Percentiles rank a stretch among this genome's conserved stretches.
These are phyloP conservation scores for Drosophila pectinifera DNA, from an alignment of 1,140 invertebrate genomes.

Conservation along the genomic window DNA sequence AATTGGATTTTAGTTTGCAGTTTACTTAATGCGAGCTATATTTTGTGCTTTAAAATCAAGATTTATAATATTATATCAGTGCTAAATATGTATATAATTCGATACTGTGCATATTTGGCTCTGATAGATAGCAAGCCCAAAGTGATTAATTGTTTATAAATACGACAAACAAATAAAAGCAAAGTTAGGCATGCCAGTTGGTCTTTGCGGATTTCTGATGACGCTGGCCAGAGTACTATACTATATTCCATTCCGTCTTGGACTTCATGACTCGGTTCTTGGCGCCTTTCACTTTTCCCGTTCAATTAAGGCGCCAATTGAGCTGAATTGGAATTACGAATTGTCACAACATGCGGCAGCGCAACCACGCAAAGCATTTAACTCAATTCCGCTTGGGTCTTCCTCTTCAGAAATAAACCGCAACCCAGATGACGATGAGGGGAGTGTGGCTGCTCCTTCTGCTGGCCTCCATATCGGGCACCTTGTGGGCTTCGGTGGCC, in stretches of 20 bases:
- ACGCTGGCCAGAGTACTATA: not conserved
- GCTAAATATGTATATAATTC: not conserved
- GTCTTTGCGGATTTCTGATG: not conserved
- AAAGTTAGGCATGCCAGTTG: not conserved
- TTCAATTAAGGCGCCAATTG: slow-evolving; percentile 64
- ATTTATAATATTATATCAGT: not conserved
- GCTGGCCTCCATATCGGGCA: slow-evolving; percentile 39
- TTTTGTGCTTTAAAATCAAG: not conserved
- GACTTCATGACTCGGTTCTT: slow-evolving; percentile 24
- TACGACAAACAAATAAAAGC: not conserved
- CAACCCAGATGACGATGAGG: slow-evolving; percentile 14
- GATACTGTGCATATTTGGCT: not conserved
- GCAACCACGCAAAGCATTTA: slow-evolving; percentile 56
- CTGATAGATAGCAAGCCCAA: not conserved
- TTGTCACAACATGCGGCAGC: slow-evolving; percentile 27
- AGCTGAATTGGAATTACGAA: slow-evolving; percentile 63
- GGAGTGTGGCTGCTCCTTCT: slow-evolving; percentile 37
- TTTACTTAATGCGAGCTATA: not conserved
- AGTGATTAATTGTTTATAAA: slow-evolving; percentile 1
- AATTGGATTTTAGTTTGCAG: not conserved
- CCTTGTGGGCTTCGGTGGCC: slow-evolving; percentile 69
- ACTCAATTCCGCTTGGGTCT: slow-evolving; percentile 25
- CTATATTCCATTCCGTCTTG: not conserved
- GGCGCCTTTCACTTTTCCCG: slow-evolving; percentile 64
- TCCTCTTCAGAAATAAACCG: slow-evolving; percentile 12